A percentile compares a stretch with the other conserved stretches of the same genome.
Conservation (phyloP, 2,888 invertebrate genomes). For the Schizaphis graminum region DNA sequence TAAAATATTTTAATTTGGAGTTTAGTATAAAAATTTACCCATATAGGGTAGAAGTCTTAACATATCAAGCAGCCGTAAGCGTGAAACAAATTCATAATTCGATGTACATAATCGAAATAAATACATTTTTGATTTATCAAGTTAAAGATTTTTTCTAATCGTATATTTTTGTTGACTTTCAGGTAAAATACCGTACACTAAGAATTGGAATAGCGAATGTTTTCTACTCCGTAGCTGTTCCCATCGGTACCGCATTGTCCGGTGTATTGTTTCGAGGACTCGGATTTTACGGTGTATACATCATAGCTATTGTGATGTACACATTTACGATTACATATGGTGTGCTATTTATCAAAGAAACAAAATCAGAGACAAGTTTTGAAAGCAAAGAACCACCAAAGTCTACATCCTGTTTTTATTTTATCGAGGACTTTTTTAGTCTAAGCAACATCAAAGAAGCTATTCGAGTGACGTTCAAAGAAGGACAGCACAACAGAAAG, state of each 20-base stretch:
- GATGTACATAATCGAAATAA: neutral
- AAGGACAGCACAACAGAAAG: conserved; percentile 81
- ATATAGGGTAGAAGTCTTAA: neutral
- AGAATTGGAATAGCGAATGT: conserved; percentile 90
- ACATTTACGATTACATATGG: conserved; percentile 83
- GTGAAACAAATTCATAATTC: neutral
- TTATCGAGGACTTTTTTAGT: conserved; percentile 82
- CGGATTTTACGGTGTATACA: conserved; percentile 83
- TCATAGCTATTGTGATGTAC: conserved; percentile 82
- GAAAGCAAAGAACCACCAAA: conserved; percentile 55
- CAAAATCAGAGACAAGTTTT: neutral
- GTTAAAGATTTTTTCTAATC: neutral
- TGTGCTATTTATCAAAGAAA: conserved; percentile 79
- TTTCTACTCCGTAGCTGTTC: conserved; percentile 89
- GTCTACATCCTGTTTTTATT: conserved; percentile 71
- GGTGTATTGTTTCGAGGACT: conserved; percentile 76
- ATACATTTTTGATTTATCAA: neutral
- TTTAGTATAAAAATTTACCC: neutral
- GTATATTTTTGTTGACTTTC: neutral
- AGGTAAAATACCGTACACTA: conserved; percentile 82
- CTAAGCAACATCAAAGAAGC: conserved; percentile 83
- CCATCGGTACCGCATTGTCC: conserved; percentile 89
- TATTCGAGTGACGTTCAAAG: conserved; percentile 83
- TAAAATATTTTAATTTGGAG: neutral
- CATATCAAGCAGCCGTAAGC: neutral